Conservation (phyloP, 2,797 vertebrate genomes). For the Lepilemur ruficaudatus region DNA sequence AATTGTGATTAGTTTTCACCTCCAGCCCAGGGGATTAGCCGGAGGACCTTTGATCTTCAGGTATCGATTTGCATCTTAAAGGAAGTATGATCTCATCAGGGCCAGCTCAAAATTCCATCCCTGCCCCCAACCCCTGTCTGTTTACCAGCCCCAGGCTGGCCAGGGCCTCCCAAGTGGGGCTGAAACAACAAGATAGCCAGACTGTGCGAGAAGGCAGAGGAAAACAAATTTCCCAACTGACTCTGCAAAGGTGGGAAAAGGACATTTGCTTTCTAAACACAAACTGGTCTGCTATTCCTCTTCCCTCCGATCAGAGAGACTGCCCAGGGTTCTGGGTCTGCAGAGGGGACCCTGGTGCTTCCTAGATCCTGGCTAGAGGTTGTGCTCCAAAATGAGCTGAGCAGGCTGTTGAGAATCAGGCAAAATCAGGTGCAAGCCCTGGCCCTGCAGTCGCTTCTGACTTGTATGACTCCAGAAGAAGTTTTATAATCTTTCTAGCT, state of each 20-base stretch:
- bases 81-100: slow-evolving; percentile 86
- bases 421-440: slow-evolving; percentile 19
- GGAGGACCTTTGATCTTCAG: slow-evolving; percentile 87
- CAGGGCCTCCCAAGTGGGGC: slow-evolving; percentile 82
- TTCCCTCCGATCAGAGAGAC: neutral
- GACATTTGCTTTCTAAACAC: slow-evolving; percentile 80
- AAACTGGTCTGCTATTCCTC: slow-evolving; percentile 69
- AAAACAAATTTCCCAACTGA: slow-evolving; percentile 83
- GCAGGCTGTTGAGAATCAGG: neutral
- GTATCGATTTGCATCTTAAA: slow-evolving; percentile 89
- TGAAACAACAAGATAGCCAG: slow-evolving; percentile 81
- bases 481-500: neutral
- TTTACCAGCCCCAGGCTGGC: slow-evolving; percentile 83
- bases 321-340: neutral
- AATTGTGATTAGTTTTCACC: slow-evolving; percentile 88
- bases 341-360: fast-evolving
- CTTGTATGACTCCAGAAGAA: neutral
- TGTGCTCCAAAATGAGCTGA: neutral
- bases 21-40: slow-evolving; percentile 85
- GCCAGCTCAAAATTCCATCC: slow-evolving; percentile 84
- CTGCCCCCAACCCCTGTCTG: slow-evolving; percentile 81
- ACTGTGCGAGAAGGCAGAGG: slow-evolving; percentile 72
- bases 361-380: neutral
- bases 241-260: slow-evolving; percentile 80
- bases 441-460: neutral